These are phyloP conservation scores for Ochropacha duplaris DNA, from an alignment of 2,888 invertebrate species.

Conservation along the genomic window DNA sequence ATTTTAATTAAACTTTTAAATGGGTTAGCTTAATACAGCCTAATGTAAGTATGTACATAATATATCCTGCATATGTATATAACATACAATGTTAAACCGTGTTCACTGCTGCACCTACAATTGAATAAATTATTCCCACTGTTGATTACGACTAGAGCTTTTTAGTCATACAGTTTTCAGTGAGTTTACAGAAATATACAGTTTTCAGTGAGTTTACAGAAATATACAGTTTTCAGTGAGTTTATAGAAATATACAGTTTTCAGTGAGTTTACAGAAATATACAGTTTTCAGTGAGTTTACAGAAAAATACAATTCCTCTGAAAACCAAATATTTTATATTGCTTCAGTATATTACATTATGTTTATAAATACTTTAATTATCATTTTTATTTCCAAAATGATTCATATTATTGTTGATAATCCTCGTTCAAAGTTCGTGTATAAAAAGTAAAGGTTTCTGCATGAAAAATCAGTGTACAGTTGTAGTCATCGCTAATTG, in stretches of 20 bases:
- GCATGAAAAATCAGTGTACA: not conserved
- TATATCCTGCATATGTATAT: slow-evolving; percentile 3
- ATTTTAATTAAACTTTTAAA: slow-evolving; percentile 63
- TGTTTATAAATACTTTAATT: not conserved
- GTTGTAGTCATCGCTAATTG: slow-evolving; percentile 22
- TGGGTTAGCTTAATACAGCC: slow-evolving; percentile 29
- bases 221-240: too few species aligned
- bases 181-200: too few species aligned
- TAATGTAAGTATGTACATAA: slow-evolving; percentile 12
- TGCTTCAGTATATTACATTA: too few species aligned
- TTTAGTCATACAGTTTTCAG: not conserved
- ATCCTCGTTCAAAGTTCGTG: not conserved
- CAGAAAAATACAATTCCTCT: too few species aligned
- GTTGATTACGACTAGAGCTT: not conserved
- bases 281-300: too few species aligned
- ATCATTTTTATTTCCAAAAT: too few species aligned
- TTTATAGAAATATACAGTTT: too few species aligned
- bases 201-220: too few species aligned
- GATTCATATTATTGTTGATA: not conserved
- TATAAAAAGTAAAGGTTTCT: not conserved
- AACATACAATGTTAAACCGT: not conserved
- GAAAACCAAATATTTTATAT: too few species aligned
- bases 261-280: too few species aligned
- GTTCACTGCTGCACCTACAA: not conserved
- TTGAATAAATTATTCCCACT: not conserved